Conservation (phyloP, 1,140 invertebrate genomes). For the Zaprionus inermis region DNA sequence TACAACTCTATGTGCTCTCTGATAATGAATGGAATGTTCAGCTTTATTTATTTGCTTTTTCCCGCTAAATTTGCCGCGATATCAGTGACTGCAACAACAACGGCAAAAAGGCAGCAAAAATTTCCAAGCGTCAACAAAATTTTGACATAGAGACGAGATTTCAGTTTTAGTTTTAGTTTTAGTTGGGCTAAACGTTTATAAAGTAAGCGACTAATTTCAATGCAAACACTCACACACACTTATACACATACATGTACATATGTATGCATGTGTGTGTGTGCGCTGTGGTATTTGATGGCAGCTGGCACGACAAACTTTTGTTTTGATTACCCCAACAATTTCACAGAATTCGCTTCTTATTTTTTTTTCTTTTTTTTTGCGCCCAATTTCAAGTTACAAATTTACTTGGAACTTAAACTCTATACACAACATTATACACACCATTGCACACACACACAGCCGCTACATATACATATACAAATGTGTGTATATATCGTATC, state of each 20-base stretch:
- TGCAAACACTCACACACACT: background rate
- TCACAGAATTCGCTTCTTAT: constrained; percentile 11
- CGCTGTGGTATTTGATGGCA: background rate
- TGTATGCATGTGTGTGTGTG: background rate
- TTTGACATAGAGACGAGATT: constrained; percentile 31
- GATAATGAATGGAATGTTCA: constrained; percentile 53
- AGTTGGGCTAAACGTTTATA: background rate
- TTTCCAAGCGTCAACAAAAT: constrained; percentile 34
- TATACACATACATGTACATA: background rate
- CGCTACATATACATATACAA: background rate
- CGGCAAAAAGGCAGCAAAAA: constrained; percentile 6
- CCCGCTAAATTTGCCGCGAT: constrained; percentile 48
- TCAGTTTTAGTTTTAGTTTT: constrained; percentile 20
- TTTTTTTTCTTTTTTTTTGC: background rate
- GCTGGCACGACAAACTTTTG: constrained; percentile 15
- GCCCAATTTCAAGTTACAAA: constrained; percentile 26
- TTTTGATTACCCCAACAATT: constrained; percentile 11
- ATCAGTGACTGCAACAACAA: constrained; percentile 21
- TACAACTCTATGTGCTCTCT: constrained; percentile 15
- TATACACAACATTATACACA: background rate
- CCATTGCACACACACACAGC: too few species aligned
- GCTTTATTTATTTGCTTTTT: constrained; percentile 25
- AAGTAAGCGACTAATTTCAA: background rate
- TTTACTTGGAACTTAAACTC: constrained; percentile 6
- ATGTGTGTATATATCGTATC: background rate